Base-by-base conservation (phyloP, 2,113 vertebrate genomes). In the Melanocharis versteri region DNA sequence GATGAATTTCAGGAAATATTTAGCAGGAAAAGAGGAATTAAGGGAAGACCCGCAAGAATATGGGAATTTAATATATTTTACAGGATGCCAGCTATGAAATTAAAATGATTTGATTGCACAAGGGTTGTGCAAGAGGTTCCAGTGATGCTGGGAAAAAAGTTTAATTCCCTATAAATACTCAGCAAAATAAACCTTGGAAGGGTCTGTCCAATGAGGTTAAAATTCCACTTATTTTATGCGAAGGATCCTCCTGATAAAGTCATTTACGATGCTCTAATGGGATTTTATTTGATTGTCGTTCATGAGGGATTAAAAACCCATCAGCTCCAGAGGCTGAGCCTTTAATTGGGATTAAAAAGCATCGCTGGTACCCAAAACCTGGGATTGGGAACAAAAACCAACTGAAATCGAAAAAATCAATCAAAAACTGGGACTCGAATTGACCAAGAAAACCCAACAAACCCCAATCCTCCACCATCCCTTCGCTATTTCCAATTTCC, bases 391-490 rank as follows among this genome's bases (percentile, higher is more conserved):
- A 30, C 24, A n/a, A n/a, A n/a, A n/a, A 64, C 3, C 30, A n/a
- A n/a, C n/a, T n/a, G n/a, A n/a, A n/a, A n/a, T n/a, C n/a, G n/a
- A n/a, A n/a, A n/a, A n/a, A n/a, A n/a, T n/a, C n/a, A n/a, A n/a
- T n/a, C n/a, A n/a, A n/a, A n/a, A n/a, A n/a, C 21, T 7, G 27
- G 7, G 2, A 19, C 45, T 47, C n/a, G 56, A 75, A 79, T 9
- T 16, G 27, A 47, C n/a, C n/a, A n/a, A n/a, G n/a, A n/a, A n/a
- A n/a, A n/a, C n/a, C 21, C 10, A 16, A 23, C 47, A 79, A 20
- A 1, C 1, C 21, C 37, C 2, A 1, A 15, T 11, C 27, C 61
- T 57, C 30, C 0, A 1, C 4, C 13, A 16, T 15, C 54, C 9
- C 58, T 77, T 35, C 22, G 30, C 40, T 64, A 6, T 24, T 20